Percentiles rank a stretch among this genome's conserved stretches.
These are phyloP conservation scores for Eurytoma adleriae DNA, from an alignment of 2,888 invertebrate species.

Conservation along the genomic window DNA sequence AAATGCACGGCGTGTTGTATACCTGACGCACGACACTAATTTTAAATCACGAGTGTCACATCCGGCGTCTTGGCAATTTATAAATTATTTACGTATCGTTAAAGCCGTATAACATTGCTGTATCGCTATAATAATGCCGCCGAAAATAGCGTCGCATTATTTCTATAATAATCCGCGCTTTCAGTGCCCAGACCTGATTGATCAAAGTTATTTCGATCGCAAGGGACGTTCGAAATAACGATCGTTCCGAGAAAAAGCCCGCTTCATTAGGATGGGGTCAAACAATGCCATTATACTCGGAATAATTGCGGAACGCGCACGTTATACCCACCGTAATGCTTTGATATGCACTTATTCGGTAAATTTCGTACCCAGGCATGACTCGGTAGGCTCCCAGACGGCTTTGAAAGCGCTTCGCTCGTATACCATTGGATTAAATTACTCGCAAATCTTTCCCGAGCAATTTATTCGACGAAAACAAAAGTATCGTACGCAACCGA, in stretches of 20 bases:
- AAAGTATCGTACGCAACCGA: too few species aligned
- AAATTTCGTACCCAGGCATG: background rate
- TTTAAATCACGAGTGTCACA: too few species aligned
- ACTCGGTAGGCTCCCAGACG: too few species aligned
- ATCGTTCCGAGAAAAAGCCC: background rate
- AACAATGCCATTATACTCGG: conserved; percentile 12
- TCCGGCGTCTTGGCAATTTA: too few species aligned
- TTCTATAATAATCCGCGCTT: background rate
- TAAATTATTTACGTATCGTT: too few species aligned
- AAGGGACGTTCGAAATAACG: background rate
- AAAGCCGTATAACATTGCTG: too few species aligned
- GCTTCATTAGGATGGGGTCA: conserved; percentile 13
- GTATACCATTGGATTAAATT: background rate
- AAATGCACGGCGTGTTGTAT: too few species aligned
- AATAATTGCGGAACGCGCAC: background rate
- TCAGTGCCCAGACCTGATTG: background rate
- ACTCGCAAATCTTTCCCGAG: background rate
- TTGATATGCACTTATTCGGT: background rate
- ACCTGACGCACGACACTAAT: too few species aligned
- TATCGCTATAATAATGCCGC: background rate
- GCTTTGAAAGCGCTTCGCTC: too few species aligned
- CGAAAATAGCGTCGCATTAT: background rate
- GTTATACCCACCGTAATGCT: background rate
- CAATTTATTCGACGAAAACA: too few species aligned
- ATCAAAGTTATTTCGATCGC: background rate